Evolutionary conservation across 2,113 vertebrate genomes (phyloP).

Genomic region (Brachypteracias leptosomus): DNA sequence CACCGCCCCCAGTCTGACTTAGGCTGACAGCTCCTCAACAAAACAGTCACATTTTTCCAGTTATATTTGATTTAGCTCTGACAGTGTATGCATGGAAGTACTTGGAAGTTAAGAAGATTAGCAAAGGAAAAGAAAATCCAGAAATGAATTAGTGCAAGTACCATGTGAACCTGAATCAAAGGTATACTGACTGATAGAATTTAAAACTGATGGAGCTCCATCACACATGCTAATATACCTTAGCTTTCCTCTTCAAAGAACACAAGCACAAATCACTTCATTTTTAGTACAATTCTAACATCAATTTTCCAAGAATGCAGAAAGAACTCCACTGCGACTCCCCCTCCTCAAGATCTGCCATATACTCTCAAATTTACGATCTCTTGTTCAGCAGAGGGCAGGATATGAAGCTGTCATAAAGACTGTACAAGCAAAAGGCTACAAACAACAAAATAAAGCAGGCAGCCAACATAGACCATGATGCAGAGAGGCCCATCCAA

Average conservation of each 20-base stretch:
- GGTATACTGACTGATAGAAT: not conserved
- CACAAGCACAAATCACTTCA: not conserved
- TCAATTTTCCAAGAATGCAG: not conserved
- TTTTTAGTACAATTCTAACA: not conserved
- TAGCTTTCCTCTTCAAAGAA: not conserved
- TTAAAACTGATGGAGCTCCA: not conserved
- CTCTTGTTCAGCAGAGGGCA: not conserved
- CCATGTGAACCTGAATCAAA: not conserved
- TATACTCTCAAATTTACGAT: not conserved
- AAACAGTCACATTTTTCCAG: slow-evolving; percentile 32
- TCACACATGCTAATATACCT: not conserved
- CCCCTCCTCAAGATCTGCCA: not conserved
- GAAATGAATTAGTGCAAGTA: not conserved
- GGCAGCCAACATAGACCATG: not conserved
- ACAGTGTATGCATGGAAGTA: not conserved
- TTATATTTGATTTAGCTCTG: not conserved
- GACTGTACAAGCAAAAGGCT: not conserved
- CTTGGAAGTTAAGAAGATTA: slow-evolving; percentile 19
- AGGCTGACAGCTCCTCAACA: not conserved
- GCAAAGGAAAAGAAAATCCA: not conserved
- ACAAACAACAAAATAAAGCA: not conserved
- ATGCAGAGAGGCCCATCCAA: not conserved
- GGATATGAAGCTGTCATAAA: not conserved
- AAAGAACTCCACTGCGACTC: not conserved
- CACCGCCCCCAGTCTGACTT: not conserved